Percentiles rank a stretch among this genome's conserved stretches.
Evolutionary conservation across 2,888 invertebrate genomes (phyloP).

Genomic region (Himalopsyche tibetana): DNA sequence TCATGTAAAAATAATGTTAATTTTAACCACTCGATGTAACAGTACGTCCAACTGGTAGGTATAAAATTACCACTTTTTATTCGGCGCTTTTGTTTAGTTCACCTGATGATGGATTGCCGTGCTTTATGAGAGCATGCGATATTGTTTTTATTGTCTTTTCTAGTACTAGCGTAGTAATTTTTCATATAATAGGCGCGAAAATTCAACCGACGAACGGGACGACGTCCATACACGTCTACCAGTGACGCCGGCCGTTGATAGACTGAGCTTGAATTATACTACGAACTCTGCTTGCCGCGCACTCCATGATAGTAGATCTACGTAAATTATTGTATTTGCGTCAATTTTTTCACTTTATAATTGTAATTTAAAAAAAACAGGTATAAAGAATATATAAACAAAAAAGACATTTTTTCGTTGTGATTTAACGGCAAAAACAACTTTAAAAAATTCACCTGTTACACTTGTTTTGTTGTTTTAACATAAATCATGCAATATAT

Average conservation of each 20-base stretch:
- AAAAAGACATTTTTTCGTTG: no score
- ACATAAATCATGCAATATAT: no score
- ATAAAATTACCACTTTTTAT: background rate
- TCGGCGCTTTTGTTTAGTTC: background rate
- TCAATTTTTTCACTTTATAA: no score
- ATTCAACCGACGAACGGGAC: background rate
- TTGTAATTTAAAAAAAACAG: no score
- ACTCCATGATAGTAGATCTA: conserved; percentile 27
- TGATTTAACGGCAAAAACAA: no score
- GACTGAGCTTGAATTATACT: conserved; percentile 29
- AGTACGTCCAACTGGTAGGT: background rate
- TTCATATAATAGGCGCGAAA: conserved; percentile 37
- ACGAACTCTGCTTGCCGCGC: background rate
- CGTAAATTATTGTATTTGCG: background rate
- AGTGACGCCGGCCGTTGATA: background rate
- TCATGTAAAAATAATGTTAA: background rate
- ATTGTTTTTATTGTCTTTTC: background rate
- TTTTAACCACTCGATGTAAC: background rate
- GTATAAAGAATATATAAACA: no score
- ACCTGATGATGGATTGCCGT: background rate
- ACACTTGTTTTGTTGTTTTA: no score
- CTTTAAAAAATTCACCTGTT: no score
- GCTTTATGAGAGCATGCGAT: background rate
- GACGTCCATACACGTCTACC: background rate
- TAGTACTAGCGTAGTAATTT: background rate